Base-by-base conservation (phyloP, 1,140 invertebrate genomes). In the Arctopsyche grandis region DNA sequence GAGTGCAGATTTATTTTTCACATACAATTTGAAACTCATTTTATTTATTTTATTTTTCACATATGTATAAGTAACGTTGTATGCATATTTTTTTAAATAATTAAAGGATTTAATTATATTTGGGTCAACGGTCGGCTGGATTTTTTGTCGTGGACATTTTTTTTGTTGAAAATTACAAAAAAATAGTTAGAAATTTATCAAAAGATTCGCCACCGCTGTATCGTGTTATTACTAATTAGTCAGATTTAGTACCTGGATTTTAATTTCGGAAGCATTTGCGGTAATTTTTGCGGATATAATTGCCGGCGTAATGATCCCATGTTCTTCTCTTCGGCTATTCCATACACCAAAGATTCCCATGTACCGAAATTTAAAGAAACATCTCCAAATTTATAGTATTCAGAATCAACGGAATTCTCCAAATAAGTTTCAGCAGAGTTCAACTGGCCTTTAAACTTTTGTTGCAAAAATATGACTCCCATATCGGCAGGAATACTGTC, bases 401-500 rank as follows among this genome's bases (percentile, higher is more conserved):
- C 16, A 1, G 78, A n/a, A 19, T 85, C 85, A 46, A 83, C 70
- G 78, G 84, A 84, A 9, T 78, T 70, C 79, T 84, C 84, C 12
- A 78, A 69, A 85, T 93, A 97, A 7, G 91, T 91, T 85, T 96
- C 94, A 60, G 96, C 91, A 1, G 91, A 92, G 85, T 96, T 96
- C 10, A 95, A 83, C 52, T 92, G 90, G n/a, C 93, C 92, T n/a
- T 90, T 85, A 84, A 96, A 96, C 80, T 95, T 89, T 80, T 95
- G 85, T 83, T 94, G 90, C 3, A 95, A 85, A 84, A 91, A 96
- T 10, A 93, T 84, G 0, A 94, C 85, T 5, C 97, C 97, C 85
- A 97, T 88, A 84, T 99, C 97, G 56, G 91, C 90, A 4, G 97
- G 97, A 83, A 99, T 94, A 79, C 92, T 92, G 83, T 98, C 97